phyloP scores from a whole-genome alignment of 2,888 invertebrate genomes.

The Fissipunctia ypsillon region DNA sequence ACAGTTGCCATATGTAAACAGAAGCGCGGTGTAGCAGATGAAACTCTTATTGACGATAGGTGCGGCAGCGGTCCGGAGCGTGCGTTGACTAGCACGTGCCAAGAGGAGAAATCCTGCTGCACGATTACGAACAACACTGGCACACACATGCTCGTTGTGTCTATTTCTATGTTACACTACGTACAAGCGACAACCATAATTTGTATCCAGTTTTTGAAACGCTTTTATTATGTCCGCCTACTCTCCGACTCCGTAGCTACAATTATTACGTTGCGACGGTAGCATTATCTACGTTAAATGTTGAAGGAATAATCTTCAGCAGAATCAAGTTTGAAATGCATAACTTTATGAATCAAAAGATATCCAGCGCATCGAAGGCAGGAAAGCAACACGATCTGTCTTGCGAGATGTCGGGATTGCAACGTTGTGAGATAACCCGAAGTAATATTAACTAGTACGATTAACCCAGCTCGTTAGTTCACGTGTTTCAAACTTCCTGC shows the following conservation, averaged over 20 bases:
- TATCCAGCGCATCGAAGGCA: slow-evolving; percentile 64
- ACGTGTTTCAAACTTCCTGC: slow-evolving; percentile 79
- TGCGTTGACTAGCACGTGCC: slow-evolving; percentile 78
- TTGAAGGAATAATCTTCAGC: slow-evolving; percentile 19
- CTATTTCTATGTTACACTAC: slow-evolving; percentile 66
- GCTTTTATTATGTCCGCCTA: slow-evolving; percentile 47
- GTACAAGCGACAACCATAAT: slow-evolving; percentile 67
- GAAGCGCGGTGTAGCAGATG: slow-evolving; percentile 79
- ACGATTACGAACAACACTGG: slow-evolving; percentile 64
- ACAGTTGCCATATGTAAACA: slow-evolving; percentile 84
- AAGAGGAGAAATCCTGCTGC: slow-evolving; percentile 78
- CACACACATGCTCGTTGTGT: slow-evolving; percentile 65
- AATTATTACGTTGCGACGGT: slow-evolving; percentile 31
- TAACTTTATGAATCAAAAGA: slow-evolving; percentile 66
- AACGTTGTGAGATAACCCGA: slow-evolving; percentile 73
- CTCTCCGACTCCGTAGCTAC: slow-evolving; percentile 51
- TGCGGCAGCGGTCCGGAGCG: slow-evolving; percentile 77
- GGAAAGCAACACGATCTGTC: slow-evolving; percentile 75
- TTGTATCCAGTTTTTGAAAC: slow-evolving; percentile 62
- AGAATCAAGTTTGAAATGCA: slow-evolving; percentile 40
- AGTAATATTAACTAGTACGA: slow-evolving; percentile 75
- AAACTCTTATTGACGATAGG: slow-evolving; percentile 82
- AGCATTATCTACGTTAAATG: slow-evolving; percentile 7
- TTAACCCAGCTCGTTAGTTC: slow-evolving; percentile 75
- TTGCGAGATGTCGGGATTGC: slow-evolving; percentile 72